phyloP scores from a whole-genome alignment of 2,113 vertebrate genomes.

The Bombycilla garrulus region DNA sequence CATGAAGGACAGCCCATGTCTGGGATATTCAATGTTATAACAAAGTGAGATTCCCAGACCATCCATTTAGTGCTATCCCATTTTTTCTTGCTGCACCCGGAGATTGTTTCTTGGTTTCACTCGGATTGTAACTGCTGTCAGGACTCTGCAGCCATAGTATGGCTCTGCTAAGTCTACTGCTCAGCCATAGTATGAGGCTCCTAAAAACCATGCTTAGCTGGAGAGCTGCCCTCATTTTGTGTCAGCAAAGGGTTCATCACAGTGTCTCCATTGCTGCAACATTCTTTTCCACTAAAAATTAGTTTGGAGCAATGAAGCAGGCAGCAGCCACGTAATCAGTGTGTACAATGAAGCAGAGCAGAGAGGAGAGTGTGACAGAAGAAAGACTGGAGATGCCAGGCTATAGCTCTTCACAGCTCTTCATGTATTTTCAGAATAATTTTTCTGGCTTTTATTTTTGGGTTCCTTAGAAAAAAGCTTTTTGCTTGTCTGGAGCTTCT shows the following conservation, averaged over 20 bases:
- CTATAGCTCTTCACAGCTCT: neutral
- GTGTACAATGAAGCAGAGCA: neutral
- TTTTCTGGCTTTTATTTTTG: neutral
- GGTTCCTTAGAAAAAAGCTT: neutral
- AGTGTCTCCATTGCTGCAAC: neutral
- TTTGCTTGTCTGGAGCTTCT: neutral
- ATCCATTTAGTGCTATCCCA: neutral
- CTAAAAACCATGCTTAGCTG: neutral
- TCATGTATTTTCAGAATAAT: neutral
- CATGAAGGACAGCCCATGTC: neutral
- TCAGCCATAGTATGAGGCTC: neutral
- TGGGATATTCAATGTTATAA: neutral
- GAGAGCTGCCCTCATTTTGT: neutral
- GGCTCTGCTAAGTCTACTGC: neutral
- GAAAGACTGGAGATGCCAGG: neutral
- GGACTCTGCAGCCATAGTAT: neutral
- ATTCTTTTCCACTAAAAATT: neutral
- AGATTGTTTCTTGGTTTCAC: neutral
- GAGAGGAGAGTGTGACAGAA: neutral
- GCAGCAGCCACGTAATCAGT: neutral
- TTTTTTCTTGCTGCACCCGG: neutral
- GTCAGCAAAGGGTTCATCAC: neutral
- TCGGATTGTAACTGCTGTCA: accelerated
- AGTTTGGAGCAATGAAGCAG: neutral
- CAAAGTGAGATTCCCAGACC: neutral